Percentiles rank a stretch among this genome's conserved stretches.
These are phyloP conservation scores for Colius striatus DNA, from an alignment of 2,113 vertebrate species.

Conservation along the genomic window DNA sequence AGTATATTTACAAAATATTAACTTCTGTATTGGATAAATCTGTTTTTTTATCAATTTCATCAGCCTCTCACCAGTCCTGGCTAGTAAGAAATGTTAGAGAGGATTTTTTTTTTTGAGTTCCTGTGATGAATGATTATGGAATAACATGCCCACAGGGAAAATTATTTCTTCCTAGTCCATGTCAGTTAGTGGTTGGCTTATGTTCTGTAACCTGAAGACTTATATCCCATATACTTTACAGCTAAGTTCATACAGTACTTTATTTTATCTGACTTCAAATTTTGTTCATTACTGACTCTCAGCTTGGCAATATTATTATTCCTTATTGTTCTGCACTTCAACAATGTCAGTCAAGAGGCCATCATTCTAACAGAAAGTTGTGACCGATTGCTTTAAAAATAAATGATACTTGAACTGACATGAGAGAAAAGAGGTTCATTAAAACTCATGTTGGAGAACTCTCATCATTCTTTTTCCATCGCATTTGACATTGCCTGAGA, in stretches of 20 bases:
- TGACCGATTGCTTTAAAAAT: constrained; percentile 67
- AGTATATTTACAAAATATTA: background rate
- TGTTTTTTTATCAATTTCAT: background rate
- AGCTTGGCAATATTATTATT: constrained; percentile 50
- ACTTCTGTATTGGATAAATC: background rate
- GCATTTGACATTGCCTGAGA: constrained; percentile 69
- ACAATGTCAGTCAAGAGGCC: constrained; percentile 64
- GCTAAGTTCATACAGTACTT: background rate
- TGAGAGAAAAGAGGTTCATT: constrained; percentile 65
- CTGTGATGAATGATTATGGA: background rate
- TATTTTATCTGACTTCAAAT: constrained; percentile 39
- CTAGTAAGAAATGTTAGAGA: background rate
- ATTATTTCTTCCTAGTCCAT: constrained; percentile 33
- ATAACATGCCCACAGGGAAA: background rate
- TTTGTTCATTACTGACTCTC: constrained; percentile 50
- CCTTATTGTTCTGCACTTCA: constrained; percentile 64
- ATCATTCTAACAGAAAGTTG: constrained; percentile 63
- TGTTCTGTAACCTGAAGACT: background rate
- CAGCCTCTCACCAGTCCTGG: background rate
- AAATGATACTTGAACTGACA: constrained; percentile 67
- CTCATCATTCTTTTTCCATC: constrained; percentile 69
- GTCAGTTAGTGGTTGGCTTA: constrained; percentile 8
- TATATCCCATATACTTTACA: background rate
- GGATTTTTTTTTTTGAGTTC: background rate
- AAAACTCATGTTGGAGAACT: constrained; percentile 65